Conservation (phyloP, 2,888 invertebrate genomes). For the Erannis defoliaria region DNA sequence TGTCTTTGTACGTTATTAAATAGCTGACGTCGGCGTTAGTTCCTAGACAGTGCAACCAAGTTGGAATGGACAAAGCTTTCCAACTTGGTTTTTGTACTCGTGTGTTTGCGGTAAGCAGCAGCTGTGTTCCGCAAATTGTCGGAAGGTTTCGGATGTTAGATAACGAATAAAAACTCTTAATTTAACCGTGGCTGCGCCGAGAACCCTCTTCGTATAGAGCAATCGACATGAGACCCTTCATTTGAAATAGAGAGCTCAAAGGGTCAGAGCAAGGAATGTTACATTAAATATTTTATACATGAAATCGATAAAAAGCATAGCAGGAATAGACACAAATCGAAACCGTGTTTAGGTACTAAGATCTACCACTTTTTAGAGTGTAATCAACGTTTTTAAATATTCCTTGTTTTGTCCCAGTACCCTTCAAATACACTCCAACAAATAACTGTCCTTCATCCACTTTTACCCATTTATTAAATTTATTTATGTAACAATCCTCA, state of each 20-base stretch:
- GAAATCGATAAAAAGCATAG: slow-evolving; percentile 37
- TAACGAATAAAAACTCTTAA: slow-evolving; percentile 51
- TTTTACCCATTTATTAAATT: too few species aligned
- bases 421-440: too few species aligned
- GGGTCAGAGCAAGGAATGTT: too few species aligned
- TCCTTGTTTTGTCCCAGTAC: too few species aligned
- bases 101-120: slow-evolving; percentile 38
- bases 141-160: slow-evolving; percentile 40
- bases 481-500: slow-evolving; percentile 10
- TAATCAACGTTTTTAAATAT: too few species aligned
- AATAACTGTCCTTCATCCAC: too few species aligned
- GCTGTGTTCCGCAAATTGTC: slow-evolving; percentile 39
- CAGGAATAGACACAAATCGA: too few species aligned
- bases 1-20: slow-evolving; percentile 18
- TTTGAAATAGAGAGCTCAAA: slow-evolving; percentile 49
- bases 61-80: slow-evolving; percentile 38
- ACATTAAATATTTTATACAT: slow-evolving; percentile 2
- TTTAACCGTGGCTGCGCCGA: slow-evolving; percentile 53
- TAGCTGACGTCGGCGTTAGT: slow-evolving; percentile 30
- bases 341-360: too few species aligned
- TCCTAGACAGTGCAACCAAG: slow-evolving; percentile 33
- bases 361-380: too few species aligned
- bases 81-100: slow-evolving; percentile 35
- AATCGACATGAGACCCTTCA: slow-evolving; percentile 61
- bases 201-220: slow-evolving; percentile 57